Percentiles rank a stretch among this genome's conserved stretches.
Conservation (phyloP, 2,888 invertebrate species). For the Thera britannica region DNA sequence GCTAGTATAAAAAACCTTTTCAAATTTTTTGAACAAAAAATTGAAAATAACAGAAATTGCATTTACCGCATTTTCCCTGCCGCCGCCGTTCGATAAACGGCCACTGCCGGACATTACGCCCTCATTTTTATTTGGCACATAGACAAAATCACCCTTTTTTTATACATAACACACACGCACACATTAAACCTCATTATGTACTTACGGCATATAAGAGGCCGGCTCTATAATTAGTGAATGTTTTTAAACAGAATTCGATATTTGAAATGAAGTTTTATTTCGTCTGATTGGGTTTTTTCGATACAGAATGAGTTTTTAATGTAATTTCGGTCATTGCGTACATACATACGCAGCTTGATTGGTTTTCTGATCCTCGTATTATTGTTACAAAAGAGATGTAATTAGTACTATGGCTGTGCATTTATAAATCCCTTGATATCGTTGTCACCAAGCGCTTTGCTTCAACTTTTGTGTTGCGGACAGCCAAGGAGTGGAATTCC, state of each 20-base stretch:
- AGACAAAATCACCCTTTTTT: conserved; percentile 83
- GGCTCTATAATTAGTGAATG: conserved; percentile 80
- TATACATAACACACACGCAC: conserved; percentile 66
- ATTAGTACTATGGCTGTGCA: neutral
- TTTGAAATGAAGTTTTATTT: conserved; percentile 80
- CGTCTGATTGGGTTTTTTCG: conserved; percentile 45
- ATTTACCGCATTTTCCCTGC: conserved; percentile 52
- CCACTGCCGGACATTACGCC: conserved; percentile 79
- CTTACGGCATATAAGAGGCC: conserved; percentile 48
- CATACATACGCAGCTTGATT: conserved; percentile 5
- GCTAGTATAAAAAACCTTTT: too few relatives aligned
- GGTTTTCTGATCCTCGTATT: conserved; percentile 17
- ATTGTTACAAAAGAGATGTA: neutral
- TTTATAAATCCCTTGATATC: neutral
- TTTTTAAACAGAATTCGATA: conserved; percentile 77
- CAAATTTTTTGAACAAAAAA: too few relatives aligned
- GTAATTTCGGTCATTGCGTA: conserved; percentile 26
- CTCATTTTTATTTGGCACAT: conserved; percentile 85
- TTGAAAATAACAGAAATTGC: conserved; percentile 23
- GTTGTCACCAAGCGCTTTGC: too few relatives aligned
- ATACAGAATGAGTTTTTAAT: conserved; percentile 41
- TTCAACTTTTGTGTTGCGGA: too few relatives aligned
- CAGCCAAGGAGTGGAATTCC: too few relatives aligned
- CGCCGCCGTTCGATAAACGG: conserved; percentile 69
- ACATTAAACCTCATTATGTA: conserved; percentile 51